These are phyloP conservation scores for Malacoraja senta DNA, from an alignment of 2,797 vertebrate genomes.

Conservation along the genomic window DNA sequence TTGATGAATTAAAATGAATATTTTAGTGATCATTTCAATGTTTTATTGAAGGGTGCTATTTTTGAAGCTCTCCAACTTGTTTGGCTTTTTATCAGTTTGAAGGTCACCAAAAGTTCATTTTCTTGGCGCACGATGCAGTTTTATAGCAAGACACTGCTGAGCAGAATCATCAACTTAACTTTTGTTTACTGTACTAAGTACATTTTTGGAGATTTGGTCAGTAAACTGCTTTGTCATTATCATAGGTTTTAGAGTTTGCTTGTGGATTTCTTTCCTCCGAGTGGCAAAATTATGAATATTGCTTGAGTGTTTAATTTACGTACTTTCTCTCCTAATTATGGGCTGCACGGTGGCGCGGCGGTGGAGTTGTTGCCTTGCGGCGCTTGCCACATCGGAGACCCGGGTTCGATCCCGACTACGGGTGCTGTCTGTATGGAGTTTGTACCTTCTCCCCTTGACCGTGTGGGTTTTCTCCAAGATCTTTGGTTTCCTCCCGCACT, in stretches of 20 bases:
- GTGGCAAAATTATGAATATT: background rate
- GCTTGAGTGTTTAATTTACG: background rate
- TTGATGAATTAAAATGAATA: background rate
- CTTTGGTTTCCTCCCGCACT: no score
- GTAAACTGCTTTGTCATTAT: background rate
- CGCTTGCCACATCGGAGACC: no score
- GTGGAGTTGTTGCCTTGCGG: no score
- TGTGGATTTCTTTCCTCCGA: background rate
- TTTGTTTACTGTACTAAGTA: background rate
- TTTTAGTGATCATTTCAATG: background rate
- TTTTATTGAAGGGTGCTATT: background rate
- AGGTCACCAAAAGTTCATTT: background rate
- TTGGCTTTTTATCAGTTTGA: background rate
- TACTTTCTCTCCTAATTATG: slow-evolving; percentile 43
- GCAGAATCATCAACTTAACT: background rate
- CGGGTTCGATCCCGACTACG: no score
- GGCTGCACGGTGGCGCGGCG: no score
- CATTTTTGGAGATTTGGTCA: background rate
- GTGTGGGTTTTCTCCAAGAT: no score
- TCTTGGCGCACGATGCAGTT: background rate
- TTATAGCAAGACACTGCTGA: background rate
- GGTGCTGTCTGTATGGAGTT: no score
- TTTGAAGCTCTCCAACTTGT: background rate
- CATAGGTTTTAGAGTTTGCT: background rate
- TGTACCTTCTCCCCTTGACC: no score